Conservation (phyloP, 92 coral and sea anemone species). For the Paragorgia papillata region DNA sequence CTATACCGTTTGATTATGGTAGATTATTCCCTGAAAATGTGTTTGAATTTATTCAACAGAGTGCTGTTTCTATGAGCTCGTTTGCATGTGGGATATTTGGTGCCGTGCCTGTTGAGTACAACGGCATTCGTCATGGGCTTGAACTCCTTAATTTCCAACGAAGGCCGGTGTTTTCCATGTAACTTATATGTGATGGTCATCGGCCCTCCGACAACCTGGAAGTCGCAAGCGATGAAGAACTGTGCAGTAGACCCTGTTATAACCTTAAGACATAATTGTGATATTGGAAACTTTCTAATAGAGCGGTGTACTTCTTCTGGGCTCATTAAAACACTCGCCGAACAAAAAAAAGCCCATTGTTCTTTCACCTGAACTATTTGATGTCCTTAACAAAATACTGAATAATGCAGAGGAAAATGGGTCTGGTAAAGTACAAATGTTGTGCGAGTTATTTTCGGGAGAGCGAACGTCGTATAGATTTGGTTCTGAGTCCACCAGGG, state of each 20-base stretch:
- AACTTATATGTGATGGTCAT: slow-evolving; percentile 38
- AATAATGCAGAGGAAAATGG: slow-evolving; percentile 37
- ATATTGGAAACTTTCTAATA: slow-evolving; percentile 32
- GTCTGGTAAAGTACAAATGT: slow-evolving; percentile 39
- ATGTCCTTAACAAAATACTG: slow-evolving; percentile 29
- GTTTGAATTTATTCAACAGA: slow-evolving; percentile 37
- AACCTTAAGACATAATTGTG: slow-evolving; percentile 36
- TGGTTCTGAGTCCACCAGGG: slow-evolving; percentile 18
- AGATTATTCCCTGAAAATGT: slow-evolving; percentile 45
- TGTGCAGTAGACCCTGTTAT: slow-evolving; percentile 42
- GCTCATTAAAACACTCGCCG: slow-evolving; percentile 2
- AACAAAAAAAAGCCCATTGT: slow-evolving; percentile 26
- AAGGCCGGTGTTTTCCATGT: slow-evolving; percentile 26
- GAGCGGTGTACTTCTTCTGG: slow-evolving; percentile 35
- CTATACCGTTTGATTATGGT: slow-evolving; percentile 41
- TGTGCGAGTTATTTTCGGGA: slow-evolving; percentile 43
- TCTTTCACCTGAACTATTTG: slow-evolving; percentile 34
- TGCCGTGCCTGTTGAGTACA: slow-evolving; percentile 48
- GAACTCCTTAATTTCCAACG: slow-evolving; percentile 31
- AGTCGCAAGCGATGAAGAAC: slow-evolving; percentile 54
- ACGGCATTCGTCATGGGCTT: slow-evolving; percentile 42
- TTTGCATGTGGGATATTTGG: slow-evolving; percentile 47
- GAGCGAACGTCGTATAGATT: slow-evolving; percentile 37
- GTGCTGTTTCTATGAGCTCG: slow-evolving; percentile 50
- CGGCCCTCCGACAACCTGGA: slow-evolving; percentile 59